Conservation (phyloP, 2,797 vertebrate species). For the Spheniscus humboldti region DNA sequence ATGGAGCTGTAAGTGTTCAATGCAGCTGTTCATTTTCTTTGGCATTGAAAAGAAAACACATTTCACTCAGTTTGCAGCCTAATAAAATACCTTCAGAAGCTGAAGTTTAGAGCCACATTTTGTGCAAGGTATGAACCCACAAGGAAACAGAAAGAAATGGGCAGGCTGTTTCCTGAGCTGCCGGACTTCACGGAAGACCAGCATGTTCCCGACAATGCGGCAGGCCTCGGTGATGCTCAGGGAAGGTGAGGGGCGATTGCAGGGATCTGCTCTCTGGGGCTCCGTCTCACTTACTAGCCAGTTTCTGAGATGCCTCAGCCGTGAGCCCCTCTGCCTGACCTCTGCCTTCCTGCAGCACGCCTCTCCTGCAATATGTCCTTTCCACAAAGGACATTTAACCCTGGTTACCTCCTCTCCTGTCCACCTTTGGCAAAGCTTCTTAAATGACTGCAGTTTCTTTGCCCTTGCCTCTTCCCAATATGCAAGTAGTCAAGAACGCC, state of each 20-base stretch:
- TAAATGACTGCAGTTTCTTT: neutral
- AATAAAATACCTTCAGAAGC: neutral
- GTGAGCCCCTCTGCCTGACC: neutral
- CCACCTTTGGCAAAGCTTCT: neutral
- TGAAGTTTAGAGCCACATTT: neutral
- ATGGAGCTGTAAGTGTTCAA: neutral
- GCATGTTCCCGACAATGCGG: accelerated
- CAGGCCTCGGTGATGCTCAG: neutral
- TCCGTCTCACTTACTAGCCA: neutral
- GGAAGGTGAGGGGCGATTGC: accelerated
- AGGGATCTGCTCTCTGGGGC: neutral
- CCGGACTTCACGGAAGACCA: accelerated
- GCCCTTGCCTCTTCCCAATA: neutral
- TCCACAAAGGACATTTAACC: neutral
- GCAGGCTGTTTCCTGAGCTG: neutral
- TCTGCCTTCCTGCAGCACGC: neutral
- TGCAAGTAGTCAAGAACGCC: neutral
- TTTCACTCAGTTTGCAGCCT: neutral
- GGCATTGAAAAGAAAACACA: neutral
- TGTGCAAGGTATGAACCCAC: neutral
- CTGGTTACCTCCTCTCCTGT: neutral
- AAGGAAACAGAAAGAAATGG: neutral
- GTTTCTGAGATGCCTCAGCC: neutral
- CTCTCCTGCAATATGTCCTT: neutral
- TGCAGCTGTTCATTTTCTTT: neutral